These are phyloP conservation scores for Carollia perspicillata DNA, from an alignment of 2,113 vertebrate species.

Conservation along the genomic window DNA sequence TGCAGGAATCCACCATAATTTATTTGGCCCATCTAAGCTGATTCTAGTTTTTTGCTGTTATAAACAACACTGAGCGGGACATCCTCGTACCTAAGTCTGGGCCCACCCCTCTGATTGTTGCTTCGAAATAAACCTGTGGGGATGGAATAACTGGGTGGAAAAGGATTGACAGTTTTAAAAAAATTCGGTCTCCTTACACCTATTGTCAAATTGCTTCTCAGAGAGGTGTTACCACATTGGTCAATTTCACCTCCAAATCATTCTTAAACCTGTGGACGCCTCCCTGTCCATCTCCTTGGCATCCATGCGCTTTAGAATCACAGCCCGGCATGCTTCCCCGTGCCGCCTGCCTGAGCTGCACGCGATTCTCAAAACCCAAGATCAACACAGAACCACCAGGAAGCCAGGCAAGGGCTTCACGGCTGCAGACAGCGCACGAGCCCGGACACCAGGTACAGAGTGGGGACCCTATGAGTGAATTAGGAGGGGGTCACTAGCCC, in stretches of 20 bases:
- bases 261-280: accelerated
- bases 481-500: background rate
- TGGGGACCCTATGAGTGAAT: background rate
- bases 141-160: background rate
- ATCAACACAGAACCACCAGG: background rate
- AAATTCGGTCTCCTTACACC: background rate
- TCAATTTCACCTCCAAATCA: background rate
- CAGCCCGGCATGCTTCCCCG: background rate
- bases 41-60: background rate
- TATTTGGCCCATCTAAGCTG: background rate
- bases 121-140: background rate
- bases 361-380: background rate
- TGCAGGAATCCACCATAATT: background rate
- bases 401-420: background rate
- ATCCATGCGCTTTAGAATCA: background rate
- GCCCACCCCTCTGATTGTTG: background rate
- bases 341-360: background rate
- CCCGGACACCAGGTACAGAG: background rate
- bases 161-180: too few relatives aligned
- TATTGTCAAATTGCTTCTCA: background rate
- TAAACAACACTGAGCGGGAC: background rate
- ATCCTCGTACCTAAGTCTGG: background rate
- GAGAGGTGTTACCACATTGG: background rate
- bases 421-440: background rate
- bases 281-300: background rate